These are phyloP conservation scores for Caenorhabditis sp. DNA, from an alignment of 2,888 invertebrate species.

Conservation along the genomic window DNA sequence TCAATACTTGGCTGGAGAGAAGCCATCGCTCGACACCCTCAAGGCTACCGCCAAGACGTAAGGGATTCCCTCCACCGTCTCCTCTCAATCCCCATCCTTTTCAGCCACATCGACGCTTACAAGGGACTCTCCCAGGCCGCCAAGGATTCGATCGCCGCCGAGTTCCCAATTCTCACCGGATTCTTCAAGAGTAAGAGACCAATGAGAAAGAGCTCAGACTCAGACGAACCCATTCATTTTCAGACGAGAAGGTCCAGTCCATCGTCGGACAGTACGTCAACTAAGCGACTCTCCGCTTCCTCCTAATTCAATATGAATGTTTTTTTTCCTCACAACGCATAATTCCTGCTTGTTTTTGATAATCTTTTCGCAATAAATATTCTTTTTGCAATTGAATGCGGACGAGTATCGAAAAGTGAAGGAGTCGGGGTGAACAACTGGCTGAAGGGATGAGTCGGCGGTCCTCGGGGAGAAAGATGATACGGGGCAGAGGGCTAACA, in stretches of 20 bases:
- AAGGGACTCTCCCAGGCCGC: slow-evolving; percentile 70
- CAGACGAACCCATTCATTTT: slow-evolving; percentile 6
- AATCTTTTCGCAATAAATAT: slow-evolving; percentile 7
- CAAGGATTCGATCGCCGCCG: slow-evolving; percentile 69
- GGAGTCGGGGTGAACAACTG: no score
- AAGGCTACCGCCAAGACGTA: slow-evolving; percentile 60
- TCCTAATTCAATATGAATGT: background rate
- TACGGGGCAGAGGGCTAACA: no score
- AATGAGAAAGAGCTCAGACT: background rate
- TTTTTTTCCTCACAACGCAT: slow-evolving; percentile 3
- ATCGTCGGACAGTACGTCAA: slow-evolving; percentile 51
- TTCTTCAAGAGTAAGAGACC: slow-evolving; percentile 69
- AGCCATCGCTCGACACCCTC: slow-evolving; percentile 71
- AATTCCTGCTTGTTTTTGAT: slow-evolving; percentile 10
- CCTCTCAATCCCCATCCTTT: slow-evolving; percentile 6
- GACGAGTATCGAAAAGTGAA: background rate
- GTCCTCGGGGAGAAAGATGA: no score
- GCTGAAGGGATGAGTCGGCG: no score
- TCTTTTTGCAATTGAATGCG: background rate
- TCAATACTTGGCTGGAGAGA: slow-evolving; percentile 70
- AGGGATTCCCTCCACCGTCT: background rate
- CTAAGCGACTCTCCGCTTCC: slow-evolving; percentile 9
- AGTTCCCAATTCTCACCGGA: slow-evolving; percentile 76
- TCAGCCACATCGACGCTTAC: slow-evolving; percentile 64
- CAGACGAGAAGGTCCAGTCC: slow-evolving; percentile 55